These are phyloP conservation scores for Desoria tigrina DNA, from an alignment of 2,888 invertebrate genomes.

Conservation along the genomic window DNA sequence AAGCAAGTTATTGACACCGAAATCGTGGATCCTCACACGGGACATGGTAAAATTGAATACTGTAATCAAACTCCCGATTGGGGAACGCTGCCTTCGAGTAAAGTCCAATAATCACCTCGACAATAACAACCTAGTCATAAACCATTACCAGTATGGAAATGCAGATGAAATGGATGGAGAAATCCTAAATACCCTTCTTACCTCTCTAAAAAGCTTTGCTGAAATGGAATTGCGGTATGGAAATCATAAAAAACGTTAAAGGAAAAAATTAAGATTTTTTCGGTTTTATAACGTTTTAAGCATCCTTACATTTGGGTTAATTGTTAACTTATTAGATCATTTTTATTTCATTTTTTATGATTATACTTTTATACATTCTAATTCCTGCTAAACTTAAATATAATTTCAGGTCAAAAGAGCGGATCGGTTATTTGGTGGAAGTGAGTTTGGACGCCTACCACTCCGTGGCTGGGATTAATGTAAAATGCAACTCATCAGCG, in stretches of 20 bases:
- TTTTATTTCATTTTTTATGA: neutral
- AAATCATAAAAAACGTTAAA: no score
- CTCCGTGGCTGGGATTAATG: conserved; percentile 11
- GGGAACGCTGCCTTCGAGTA: conserved; percentile 25
- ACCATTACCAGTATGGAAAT: conserved; percentile 25
- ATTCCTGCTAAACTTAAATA: conserved; percentile 11
- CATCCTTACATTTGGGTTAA: no score
- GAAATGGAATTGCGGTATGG: neutral
- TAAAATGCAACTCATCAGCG: conserved; percentile 15
- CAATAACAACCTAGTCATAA: conserved; percentile 12
- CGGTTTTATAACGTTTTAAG: no score
- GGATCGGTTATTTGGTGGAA: conserved; percentile 18
- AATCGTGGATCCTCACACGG: neutral
- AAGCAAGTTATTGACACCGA: neutral
- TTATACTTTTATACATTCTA: neutral
- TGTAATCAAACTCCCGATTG: conserved; percentile 16
- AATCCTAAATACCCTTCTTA: neutral
- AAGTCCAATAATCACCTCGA: conserved; percentile 6
- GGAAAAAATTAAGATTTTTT: no score
- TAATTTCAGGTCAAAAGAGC: no score
- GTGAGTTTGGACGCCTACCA: neutral
- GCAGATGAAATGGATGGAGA: no score
- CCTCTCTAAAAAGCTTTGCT: neutral
- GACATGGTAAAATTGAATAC: neutral
- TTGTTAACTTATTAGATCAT: no score